Evolutionary conservation across 2,888 invertebrate genomes (phyloP).

Genomic region (Eupithecia inturbata): DNA sequence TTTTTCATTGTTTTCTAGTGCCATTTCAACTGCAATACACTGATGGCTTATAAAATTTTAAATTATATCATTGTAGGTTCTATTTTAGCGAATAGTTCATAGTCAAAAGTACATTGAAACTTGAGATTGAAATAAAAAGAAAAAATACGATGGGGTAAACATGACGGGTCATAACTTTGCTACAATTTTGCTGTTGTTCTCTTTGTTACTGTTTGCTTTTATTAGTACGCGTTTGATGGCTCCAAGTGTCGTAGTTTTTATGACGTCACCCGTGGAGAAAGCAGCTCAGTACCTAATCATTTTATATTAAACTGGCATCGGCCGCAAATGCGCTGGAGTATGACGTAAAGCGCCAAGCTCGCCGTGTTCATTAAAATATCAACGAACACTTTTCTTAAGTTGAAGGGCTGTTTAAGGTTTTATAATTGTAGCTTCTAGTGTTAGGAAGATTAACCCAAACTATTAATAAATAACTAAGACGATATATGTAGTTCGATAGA

Average conservation of each 20-base stretch:
- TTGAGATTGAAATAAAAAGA: conserved; percentile 40
- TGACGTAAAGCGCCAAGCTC: conserved; percentile 24
- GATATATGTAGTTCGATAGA: too few relatives aligned
- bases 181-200: conserved; percentile 64
- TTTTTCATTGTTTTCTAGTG: too few relatives aligned
- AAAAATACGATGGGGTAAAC: conserved; percentile 50
- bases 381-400: conserved; percentile 16
- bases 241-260: conserved; percentile 71
- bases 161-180: conserved; percentile 51
- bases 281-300: conserved; percentile 63
- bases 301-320: conserved; percentile 57
- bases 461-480: neutral
- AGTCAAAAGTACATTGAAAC: conserved; percentile 26
- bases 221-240: conserved; percentile 72
- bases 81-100: neutral
- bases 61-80: neutral
- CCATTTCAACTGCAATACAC: neutral
- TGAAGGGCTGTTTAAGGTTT: neutral
- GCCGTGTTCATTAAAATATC: conserved; percentile 16
- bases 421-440: neutral
- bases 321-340: conserved; percentile 34
- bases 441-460: neutral
- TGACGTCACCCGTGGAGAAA: conserved; percentile 55
- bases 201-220: conserved; percentile 69
- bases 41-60: neutral